Evolutionary conservation across 2,113 vertebrate species (phyloP).

Genomic region (Collichthys lucidus): DNA sequence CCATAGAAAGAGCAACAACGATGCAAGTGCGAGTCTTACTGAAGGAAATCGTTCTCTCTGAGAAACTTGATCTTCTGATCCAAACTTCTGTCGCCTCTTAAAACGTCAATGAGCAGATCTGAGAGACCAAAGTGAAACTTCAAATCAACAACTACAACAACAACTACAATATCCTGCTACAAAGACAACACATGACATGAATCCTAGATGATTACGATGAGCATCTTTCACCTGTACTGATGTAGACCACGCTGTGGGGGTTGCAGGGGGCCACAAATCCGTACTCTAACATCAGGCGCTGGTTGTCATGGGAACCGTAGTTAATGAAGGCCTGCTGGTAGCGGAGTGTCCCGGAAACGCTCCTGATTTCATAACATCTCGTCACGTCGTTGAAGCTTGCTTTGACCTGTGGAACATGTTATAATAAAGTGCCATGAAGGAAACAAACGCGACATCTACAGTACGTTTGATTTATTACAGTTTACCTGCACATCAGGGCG

Average conservation of each 20-base stretch:
- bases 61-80: conserved; percentile 89
- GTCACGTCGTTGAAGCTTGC: conserved; percentile 88
- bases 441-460: neutral
- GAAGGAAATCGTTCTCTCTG: conserved; percentile 84
- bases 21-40: conserved; percentile 78
- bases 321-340: conserved; percentile 91
- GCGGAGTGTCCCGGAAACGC: conserved; percentile 73
- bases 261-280: conserved; percentile 89
- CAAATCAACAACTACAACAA: no score
- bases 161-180: neutral
- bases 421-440: neutral
- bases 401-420: conserved; percentile 83
- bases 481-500: conserved; percentile 89
- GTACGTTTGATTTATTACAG: neutral
- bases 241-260: conserved; percentile 90
- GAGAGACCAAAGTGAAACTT: neutral
- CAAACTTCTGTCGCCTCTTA: conserved; percentile 83
- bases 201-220: neutral
- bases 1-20: neutral
- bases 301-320: conserved; percentile 94
- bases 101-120: conserved; percentile 86
- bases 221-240: conserved; percentile 85
- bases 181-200: neutral
- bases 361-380: conserved; percentile 89
- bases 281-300: conserved; percentile 93